Base-by-base conservation (phyloP, 92 coral and sea anemone species). In the Bergia sp. region DNA sequence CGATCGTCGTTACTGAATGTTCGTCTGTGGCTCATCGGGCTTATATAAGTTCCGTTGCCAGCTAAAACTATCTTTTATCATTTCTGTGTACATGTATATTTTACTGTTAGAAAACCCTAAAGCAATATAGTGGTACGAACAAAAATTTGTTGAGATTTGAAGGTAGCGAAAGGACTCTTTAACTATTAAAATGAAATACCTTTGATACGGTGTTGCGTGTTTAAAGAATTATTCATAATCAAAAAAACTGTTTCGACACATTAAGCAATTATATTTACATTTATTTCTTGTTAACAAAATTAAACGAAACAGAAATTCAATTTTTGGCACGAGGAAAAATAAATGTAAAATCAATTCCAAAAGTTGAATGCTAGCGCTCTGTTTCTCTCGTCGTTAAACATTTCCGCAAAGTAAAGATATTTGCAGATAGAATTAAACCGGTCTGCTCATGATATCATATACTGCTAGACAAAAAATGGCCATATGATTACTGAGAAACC, bases 231-330 rank as follows among this genome's bases (percentile, higher is more conserved):
- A 21, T 49, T 69, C 87, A 23, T 50, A 84, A 84, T 84, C 64
- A 84, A 71, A 72, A 37, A 71, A 84, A 71, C 87, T n/a, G 87
- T 84, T 84, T 84, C 87, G 77, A 84, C 79, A 84, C 87, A 84
- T 84, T 84, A 84, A 69, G 79, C 87, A 84, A 84, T 84, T 84
- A 84, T 84, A 69, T 84, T 84, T 84, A 84, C 77, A 84, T 84
- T 73, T 69, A 43, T 39, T 84, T 43, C 79, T 84, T 84, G 87
- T 84, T 84, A 84, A 84, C 87, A 84, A 71, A 65, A 72, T 49
- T 84, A 69, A 71, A 72, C 65, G 77, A 69, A n/a, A 47, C 78
- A 42, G 79, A 29, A 16, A 41, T 66, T 65, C 18, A 1, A 2
- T 72, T 36, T 37, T 69, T 44, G 41, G 39, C n/a, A 69, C 41